Evolutionary conservation across 1,140 invertebrate species (phyloP), one percentile per base, ranked within the genome.

Genomic region (Drosophila baimaii): DNA sequence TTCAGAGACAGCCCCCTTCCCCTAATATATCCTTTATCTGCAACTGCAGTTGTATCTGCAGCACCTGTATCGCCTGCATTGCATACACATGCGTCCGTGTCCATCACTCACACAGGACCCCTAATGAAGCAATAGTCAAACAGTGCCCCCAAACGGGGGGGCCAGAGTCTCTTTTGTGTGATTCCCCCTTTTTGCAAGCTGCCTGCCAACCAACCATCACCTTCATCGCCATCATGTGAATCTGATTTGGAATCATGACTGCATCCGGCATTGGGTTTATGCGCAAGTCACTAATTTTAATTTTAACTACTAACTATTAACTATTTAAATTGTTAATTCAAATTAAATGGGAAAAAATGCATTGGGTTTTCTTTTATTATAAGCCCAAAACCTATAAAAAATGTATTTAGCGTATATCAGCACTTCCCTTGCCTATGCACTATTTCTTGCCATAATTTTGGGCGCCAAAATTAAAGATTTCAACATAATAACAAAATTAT

Each of bases 111-210:
- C 54, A 41, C n/a, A 23, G 56, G 23, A 61, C 61, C 61, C 61
- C 61, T 64, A 64, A 64, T 64, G 61, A 61, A 64, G 61, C 55
- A 61, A 64, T 61, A 61, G 61, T 62, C 61, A 41, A 61, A 64
- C 35, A 59, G 25, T 61, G 23, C 10, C 15, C 55, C 25, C 57
- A 17, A 61, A 59, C 61, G 27, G 55, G 37, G 59, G 59, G 51
- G n/a, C n/a, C 27, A 1, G 13, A 58, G 37, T 23, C 25, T 23
- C 56, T 31, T 64, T 64, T 64, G 55, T 64, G 61, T 41, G 55
- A 64, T 23, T 49, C 58, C 61, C 61, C 55, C 61, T 44, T 39
- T 64, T 31, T 31, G 35, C 10, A 3, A 23, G 19, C 25, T 61
- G 35, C 61, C 41, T 37, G 33, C 7, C 61, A 59, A 29, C 35